Conservation (phyloP, 2,797 vertebrate species). For the Carapus acus region DNA sequence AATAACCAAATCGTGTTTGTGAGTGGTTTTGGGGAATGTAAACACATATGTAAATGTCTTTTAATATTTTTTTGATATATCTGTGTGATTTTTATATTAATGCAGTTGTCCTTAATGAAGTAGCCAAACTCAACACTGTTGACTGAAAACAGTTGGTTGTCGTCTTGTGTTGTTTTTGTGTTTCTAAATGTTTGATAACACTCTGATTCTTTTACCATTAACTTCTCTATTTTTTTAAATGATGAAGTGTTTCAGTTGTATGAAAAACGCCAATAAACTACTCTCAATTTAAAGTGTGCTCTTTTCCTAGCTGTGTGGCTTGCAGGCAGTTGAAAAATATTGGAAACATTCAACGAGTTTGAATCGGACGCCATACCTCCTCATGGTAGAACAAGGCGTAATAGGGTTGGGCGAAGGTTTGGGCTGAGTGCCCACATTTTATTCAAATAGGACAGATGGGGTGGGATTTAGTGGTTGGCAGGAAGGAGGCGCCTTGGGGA, state of each 20-base stretch:
- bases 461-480: no score
- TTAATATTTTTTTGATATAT: conserved; percentile 33
- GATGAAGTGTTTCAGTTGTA: conserved; percentile 39
- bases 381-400: no score
- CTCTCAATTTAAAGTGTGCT: conserved; percentile 22
- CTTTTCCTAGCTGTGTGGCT: no score
- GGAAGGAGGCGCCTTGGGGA: no score
- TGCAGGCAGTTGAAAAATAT: no score
- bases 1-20: conserved; percentile 37
- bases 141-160: conserved; percentile 49
- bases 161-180: conserved; percentile 34
- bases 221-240: conserved; percentile 41
- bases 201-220: conserved; percentile 54
- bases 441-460: no score
- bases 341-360: no score
- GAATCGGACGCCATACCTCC: no score
- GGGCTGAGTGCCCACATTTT: no score
- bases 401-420: no score
- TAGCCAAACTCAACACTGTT: conserved; percentile 64
- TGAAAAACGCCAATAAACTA: conserved; percentile 60
- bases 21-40: conserved; percentile 42
- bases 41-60: conserved; percentile 36
- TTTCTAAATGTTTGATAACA: conserved; percentile 56
- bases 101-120: conserved; percentile 58
- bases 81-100: conserved; percentile 56